A percentile compares a stretch with the other conserved stretches of the same genome.
phyloP scores from a whole-genome alignment of 2,797 vertebrate species.

The Craterocephalus amniculus region DNA sequence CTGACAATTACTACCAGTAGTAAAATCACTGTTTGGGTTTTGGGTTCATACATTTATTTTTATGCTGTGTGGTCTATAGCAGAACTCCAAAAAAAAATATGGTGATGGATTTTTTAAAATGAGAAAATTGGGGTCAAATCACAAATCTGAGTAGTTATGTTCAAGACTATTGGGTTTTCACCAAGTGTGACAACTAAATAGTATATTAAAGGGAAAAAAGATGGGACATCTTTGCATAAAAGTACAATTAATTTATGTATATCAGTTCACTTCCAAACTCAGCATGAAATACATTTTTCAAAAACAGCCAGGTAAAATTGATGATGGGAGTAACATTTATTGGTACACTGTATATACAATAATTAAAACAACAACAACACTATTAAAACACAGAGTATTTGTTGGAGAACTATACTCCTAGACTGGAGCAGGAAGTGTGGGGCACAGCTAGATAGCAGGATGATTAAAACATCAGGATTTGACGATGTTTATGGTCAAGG shows the following conservation, averaged over 20 bases:
- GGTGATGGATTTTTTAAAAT: too few species aligned
- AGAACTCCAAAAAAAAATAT: too few species aligned
- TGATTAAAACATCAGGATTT: neutral
- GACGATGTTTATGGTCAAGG: neutral
- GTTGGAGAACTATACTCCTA: neutral
- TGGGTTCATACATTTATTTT: neutral
- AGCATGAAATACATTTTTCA: neutral
- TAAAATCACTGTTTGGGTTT: neutral
- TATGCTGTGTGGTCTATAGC: too few species aligned
- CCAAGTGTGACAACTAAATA: too few species aligned
- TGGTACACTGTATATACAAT: neutral
- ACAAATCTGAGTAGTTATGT: too few species aligned
- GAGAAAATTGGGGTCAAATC: too few species aligned
- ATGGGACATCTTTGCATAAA: neutral
- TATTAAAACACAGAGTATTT: neutral
- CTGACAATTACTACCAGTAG: neutral
- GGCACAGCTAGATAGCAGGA: neutral
- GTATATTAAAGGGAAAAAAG: too few species aligned
- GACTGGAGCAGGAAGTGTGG: neutral
- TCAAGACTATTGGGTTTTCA: too few species aligned
- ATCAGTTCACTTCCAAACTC: too few species aligned
- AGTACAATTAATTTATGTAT: neutral
- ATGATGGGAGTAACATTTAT: neutral
- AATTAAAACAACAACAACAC: neutral
- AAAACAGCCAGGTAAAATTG: neutral